A percentile compares a stretch with the other conserved stretches of the same genome.
Evolutionary conservation across 2,113 vertebrate genomes (phyloP).

Genomic region (Catharus bicknelli): DNA sequence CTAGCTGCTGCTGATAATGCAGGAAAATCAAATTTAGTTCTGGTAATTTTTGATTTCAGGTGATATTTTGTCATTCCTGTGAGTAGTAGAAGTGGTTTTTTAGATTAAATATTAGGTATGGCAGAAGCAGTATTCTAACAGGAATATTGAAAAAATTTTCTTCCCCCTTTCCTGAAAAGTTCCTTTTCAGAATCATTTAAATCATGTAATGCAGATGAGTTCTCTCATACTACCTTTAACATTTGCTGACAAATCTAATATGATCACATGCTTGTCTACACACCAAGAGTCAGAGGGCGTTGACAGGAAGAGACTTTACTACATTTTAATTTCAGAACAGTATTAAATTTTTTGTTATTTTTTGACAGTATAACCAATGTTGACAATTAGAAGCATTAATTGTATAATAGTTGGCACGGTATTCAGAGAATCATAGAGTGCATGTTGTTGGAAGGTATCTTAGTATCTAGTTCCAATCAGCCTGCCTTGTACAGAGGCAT

Average conservation of each 20-base stretch:
- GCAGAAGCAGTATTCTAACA: neutral
- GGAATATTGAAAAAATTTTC: neutral
- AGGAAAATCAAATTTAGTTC: neutral
- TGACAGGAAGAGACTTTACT: neutral
- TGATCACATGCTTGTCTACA: neutral
- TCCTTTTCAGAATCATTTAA: neutral
- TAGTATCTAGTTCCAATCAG: neutral
- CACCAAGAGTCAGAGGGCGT: neutral
- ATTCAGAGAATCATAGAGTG: neutral
- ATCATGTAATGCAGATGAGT: neutral
- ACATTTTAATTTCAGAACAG: neutral
- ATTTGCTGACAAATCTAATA: neutral
- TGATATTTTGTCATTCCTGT: neutral
- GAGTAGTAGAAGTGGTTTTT: neutral
- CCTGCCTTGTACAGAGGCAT: accelerated
- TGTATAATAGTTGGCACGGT: neutral
- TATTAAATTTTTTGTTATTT: neutral
- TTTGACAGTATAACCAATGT: neutral
- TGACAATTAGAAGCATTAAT: neutral
- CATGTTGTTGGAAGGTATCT: neutral
- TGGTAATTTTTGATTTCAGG: neutral
- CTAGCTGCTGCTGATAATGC: neutral
- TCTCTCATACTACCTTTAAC: neutral
- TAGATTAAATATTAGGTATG: neutral
- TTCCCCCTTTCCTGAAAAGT: neutral